Evolutionary conservation across 2,797 vertebrate species (phyloP), one percentile per base, ranked within the genome.

Genomic region (Parambassis ranga): DNA sequence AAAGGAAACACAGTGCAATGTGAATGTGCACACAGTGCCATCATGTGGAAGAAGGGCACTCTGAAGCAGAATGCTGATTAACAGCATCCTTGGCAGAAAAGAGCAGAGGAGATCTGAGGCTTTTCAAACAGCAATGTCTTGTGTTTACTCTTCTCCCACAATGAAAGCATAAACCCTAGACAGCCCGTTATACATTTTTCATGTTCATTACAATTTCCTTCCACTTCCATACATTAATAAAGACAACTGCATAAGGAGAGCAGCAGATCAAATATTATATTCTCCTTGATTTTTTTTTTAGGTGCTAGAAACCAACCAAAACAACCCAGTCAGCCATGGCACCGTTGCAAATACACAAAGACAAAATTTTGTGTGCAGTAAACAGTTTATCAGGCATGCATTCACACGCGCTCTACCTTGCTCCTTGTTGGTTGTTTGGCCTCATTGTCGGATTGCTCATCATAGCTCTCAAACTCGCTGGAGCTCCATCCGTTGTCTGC

Each of bases 401-500:
- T 58, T 8, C 71, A 31, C 39, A 51, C 37, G 16, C 10, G 20
- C 46, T 32, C 13, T 88, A 91, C 93, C 93, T 93, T 94, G 88
- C 91, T 93, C 58, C 76, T 83, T 55, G 92, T 68, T 2, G 90
- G 85, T 3, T 63, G 59, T 73, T 95, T 95, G 79, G 58, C 82
- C 62, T 98, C 96, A 4, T 91, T 93, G 9, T 93, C 96, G 0
- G 96, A 98, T 50, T 95, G 95, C 61, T 98, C 97, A 1, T 96
- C 96, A 52, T 98, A 98, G 90, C 96, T 97, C 87, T 98, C 97
- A 1, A 98, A 99, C 82, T 99, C 96, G 0, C 97, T 99, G 89
- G 97, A 98, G 91, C 96, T 98, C 96, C 96, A 98, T 42, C 93
- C 95, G 48, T 96, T 94, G 80, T 93, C 92, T 1, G 89, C 85